Evolutionary conservation across 2,113 vertebrate genomes (phyloP).

Genomic region (Acrocephalus arundinaceus): DNA sequence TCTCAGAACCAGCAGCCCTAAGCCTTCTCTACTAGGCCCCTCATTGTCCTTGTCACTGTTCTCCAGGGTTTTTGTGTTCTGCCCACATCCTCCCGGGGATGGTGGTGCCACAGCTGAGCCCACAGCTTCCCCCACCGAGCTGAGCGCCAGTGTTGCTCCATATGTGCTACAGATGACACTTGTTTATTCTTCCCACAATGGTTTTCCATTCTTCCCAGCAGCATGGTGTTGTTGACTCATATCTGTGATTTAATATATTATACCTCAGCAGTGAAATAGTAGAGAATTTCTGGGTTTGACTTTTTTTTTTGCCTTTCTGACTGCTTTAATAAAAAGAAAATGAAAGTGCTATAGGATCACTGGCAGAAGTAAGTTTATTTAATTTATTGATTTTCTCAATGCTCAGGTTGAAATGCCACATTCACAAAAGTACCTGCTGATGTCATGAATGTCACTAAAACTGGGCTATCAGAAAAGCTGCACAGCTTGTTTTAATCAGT

Average conservation of each 20-base stretch:
- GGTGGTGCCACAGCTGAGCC: neutral
- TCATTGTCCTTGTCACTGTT: neutral
- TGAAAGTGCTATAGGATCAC: neutral
- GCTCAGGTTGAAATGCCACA: neutral
- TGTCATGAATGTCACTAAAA: neutral
- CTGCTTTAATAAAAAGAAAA: neutral
- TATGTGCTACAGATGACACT: constrained; percentile 44
- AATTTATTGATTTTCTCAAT: neutral
- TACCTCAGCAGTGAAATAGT: neutral
- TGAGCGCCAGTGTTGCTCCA: neutral
- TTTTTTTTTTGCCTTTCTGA: neutral
- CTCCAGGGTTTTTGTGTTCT: neutral
- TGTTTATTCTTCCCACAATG: constrained; percentile 12
- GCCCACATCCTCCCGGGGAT: neutral
- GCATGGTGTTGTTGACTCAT: constrained; percentile 5
- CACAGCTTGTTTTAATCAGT: fast-evolving
- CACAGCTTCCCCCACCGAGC: neutral
- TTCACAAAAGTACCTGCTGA: neutral
- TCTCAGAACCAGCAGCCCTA: neutral
- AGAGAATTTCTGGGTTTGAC: neutral
- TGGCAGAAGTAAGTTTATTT: neutral
- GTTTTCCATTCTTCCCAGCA: constrained; percentile 49
- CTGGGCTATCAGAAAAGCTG: neutral
- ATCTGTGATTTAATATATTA: neutral
- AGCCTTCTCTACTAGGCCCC: neutral